phyloP scores from a whole-genome alignment of 2,797 vertebrate genomes.

The Notolabrus celidotus region DNA sequence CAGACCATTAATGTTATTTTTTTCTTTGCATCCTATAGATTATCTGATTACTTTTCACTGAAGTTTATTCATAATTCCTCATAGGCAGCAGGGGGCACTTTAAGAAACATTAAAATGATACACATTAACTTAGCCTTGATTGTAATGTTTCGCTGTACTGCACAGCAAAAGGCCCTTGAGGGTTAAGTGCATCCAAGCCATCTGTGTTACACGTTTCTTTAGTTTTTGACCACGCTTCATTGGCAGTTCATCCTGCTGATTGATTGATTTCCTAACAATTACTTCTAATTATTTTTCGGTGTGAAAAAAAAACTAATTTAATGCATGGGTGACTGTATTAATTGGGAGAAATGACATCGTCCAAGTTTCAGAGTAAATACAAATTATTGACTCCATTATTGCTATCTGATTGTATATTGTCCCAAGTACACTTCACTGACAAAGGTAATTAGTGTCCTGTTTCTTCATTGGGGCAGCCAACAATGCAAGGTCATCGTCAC shows the following conservation, averaged over 20 bases:
- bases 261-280: slow-evolving; percentile 87
- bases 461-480: slow-evolving; percentile 73
- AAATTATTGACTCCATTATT: slow-evolving; percentile 89
- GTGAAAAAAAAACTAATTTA: slow-evolving; percentile 85
- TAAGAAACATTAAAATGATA: slow-evolving; percentile 32
- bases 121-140: slow-evolving; percentile 27
- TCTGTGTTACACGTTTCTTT: slow-evolving; percentile 72
- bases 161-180: slow-evolving; percentile 60
- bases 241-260: slow-evolving; percentile 80
- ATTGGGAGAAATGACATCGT: slow-evolving; percentile 88
- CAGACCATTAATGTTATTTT: neutral
- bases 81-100: neutral
- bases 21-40: neutral
- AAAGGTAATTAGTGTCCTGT: slow-evolving; percentile 84
- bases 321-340: slow-evolving; percentile 86
- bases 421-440: slow-evolving; percentile 85
- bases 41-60: neutral
- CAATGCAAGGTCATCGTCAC: slow-evolving; percentile 81
- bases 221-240: slow-evolving; percentile 78
- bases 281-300: slow-evolving; percentile 84
- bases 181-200: slow-evolving; percentile 65
- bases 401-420: slow-evolving; percentile 87
- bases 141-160: slow-evolving; percentile 49
- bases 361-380: slow-evolving; percentile 88
- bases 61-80: neutral